Base-by-base conservation (phyloP, 2,797 vertebrate genomes). In the Poecilia picta region DNA sequence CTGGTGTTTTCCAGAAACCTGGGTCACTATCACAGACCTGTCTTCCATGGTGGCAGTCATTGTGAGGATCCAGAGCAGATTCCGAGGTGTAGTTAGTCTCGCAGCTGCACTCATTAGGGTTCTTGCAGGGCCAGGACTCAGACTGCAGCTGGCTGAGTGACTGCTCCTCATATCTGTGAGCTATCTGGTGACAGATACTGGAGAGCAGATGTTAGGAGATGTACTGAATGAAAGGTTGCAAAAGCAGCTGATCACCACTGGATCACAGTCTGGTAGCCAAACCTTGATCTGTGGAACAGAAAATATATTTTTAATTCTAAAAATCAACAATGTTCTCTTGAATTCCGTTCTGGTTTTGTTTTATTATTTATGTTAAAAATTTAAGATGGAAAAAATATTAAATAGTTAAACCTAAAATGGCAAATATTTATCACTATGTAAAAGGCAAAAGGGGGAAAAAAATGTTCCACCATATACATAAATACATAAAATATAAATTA, bases 191-290 rank as follows among this genome's bases (percentile, higher is more conserved):
- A 86, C 95, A 96, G 39, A 96, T 81, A 49, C 87, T 88, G 28
- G 73, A 91, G 64, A 97, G 77, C 51, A 96, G 81, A 76, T 90
- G 90, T 89, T 89, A 4, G 93, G 78, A 3, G 88, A 91, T 15
- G 76, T 47, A 36, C 87, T 87, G 73, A 76, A 46, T 23, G 83
- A 89, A 39, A 89, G 62, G 75, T 81, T 84, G 77, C 89, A 81
- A 73, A 96, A 96, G 77, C 87, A 89, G 76, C 89, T 70, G 64
- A 96, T 86, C 20, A 96, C 89, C 73, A 94, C 91, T 15, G 95
- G 95, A 81, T 94, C 79, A n/a, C 71, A 76, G 81, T 94, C 89
- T 74, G 89, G 83, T 10, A 96, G 89, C 96, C 96, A 97, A 2
- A 76, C 84, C 39, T 88, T 87, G 1, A 95, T 92, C 96, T 97